Conservation (phyloP, 35 echinoderm and acorn worm species). For the Stichopus chloronotus region DNA sequence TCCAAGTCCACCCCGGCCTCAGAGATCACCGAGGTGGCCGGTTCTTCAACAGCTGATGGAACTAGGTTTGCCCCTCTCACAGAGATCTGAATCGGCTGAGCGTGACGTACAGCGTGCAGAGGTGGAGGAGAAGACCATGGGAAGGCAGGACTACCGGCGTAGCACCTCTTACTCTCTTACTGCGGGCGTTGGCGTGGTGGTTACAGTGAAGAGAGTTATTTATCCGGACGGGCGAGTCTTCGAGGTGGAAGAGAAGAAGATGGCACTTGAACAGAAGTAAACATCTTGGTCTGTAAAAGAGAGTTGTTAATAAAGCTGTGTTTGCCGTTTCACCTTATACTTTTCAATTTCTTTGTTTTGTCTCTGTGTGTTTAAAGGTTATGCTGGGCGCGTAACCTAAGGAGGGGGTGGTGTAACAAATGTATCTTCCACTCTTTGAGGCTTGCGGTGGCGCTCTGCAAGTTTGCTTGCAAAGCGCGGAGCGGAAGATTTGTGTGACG, state of each 20-base stretch:
- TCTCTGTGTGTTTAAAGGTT: neutral
- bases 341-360: neutral
- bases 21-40: neutral
- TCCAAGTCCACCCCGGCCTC: neutral
- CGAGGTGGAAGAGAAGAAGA: neutral
- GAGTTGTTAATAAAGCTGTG: neutral
- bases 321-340: too few relatives aligned
- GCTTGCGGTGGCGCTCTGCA: too few relatives aligned
- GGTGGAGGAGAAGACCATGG: too few relatives aligned
- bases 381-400: slow-evolving; percentile 1
- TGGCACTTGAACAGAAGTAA: neutral
- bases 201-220: neutral
- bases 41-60: neutral
- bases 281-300: neutral
- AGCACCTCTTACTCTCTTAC: neutral
- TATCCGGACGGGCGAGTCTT: neutral
- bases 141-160: neutral
- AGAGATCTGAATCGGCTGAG: too few relatives aligned
- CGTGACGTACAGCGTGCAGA: too few relatives aligned
- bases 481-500: too few relatives aligned
- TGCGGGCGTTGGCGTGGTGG: neutral
- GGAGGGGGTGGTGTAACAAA: neutral
- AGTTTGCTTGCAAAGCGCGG: too few relatives aligned
- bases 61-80: neutral
- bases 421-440: too few relatives aligned